Evolutionary conservation across 2,888 invertebrate species (phyloP), one percentile per base, ranked within the genome.

Genomic region (Strigamia maritima): DNA sequence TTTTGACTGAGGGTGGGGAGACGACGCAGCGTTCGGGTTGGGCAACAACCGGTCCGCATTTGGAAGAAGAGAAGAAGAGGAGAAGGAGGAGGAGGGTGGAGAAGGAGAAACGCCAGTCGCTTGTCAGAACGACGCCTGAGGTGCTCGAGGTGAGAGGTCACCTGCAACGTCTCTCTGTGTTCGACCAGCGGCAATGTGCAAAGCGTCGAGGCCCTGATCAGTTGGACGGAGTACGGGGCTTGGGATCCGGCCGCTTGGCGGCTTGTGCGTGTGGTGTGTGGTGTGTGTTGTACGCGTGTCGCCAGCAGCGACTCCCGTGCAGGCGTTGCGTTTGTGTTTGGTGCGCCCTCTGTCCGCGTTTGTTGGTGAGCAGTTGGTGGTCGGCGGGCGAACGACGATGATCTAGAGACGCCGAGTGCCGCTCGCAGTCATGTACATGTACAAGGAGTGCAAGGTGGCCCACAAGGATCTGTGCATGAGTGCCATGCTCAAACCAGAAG

Each of bases 391-490:
- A 35, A 28, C 65, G 78, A 78, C 78, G 78, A 78, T 78, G 78
- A 78, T 60, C 78, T 78, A 78, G 78, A 77, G 44, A 38, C 77
- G 38, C 77, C 76, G 28, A 77, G 77, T 40, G 40, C 44, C 40
- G 77, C 65, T 28, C 31, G n/a, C 65, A 54, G 60, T n/a, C 40
- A 81, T 81, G 81, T 81, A 81, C 78, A 81, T 80, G 80, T 80
- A 81, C 78, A 81, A 81, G 79, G 81, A 81, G 75, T 81, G 81
- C 65, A 81, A 81, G 76, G 81, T 81, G 77, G 79, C 81, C 35
- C 81, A 81, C 78, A 81, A 81, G 80, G 81, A 81, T 75, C 78
- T 81, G 75, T 80, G 80, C 74, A 81, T 81, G 81, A 79, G 81
- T 26, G 79, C 80, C 60, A 81, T 81, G 81, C 81, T 81, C 77